Percentiles rank a stretch among this genome's conserved stretches.
phyloP scores from a whole-genome alignment of 2,888 invertebrate species.

The Drosophila lacicola region DNA sequence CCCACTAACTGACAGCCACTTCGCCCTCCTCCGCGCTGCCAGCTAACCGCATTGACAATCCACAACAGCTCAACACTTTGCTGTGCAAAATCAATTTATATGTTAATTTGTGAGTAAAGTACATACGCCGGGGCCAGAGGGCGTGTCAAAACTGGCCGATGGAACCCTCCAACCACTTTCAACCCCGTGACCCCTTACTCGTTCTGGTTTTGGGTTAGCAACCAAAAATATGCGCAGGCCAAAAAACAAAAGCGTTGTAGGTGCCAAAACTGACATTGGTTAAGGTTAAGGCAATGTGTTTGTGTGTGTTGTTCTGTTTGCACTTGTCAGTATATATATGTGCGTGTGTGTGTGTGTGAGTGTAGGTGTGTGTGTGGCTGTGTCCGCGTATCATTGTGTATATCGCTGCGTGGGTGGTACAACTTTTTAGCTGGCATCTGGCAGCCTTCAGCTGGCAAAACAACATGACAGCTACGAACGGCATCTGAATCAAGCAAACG shows the following conservation, averaged over 20 bases:
- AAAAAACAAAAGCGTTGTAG: constrained; percentile 52
- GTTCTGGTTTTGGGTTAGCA: constrained; percentile 28
- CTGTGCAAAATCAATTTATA: constrained; percentile 77
- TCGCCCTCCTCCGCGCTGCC: not conserved
- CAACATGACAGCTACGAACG: constrained; percentile 68
- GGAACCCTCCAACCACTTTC: not conserved
- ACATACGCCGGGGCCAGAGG: constrained; percentile 34
- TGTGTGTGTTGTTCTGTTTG: not conserved
- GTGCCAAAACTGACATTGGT: constrained; percentile 74
- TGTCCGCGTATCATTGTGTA: constrained; percentile 33
- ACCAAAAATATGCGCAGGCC: constrained; percentile 63
- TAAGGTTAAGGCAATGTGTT: constrained; percentile 53
- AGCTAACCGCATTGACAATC: constrained; percentile 48
- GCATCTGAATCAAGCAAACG: constrained; percentile 30
- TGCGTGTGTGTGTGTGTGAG: constrained; percentile 2
- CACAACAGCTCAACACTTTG: constrained; percentile 66
- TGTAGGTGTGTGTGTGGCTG: constrained; percentile 3
- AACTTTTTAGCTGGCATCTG: constrained; percentile 66
- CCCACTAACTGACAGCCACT: constrained; percentile 2
- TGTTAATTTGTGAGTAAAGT: constrained; percentile 76
- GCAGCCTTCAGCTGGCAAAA: constrained; percentile 56
- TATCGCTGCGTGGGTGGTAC: constrained; percentile 31
- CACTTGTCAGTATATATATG: constrained; percentile 10
- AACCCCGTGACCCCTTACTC: not conserved
- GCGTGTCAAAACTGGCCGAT: constrained; percentile 46